Evolutionary conservation across 2,888 invertebrate genomes (phyloP), one percentile per base, ranked within the genome.

Genomic region (Merodon equestris): DNA sequence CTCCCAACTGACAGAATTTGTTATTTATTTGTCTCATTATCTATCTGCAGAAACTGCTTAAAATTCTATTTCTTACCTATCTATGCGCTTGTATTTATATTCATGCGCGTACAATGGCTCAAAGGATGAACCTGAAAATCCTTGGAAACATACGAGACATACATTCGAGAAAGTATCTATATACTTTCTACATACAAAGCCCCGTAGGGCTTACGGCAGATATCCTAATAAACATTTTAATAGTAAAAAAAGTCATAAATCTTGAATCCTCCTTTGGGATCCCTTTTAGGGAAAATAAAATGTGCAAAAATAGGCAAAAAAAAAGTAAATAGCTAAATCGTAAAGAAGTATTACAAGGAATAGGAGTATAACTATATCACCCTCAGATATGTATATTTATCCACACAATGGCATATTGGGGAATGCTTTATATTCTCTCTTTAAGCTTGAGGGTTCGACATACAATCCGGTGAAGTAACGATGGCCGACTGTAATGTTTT

Each of bases 171-270:
- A 27, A 7, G 27, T 7, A 27, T 27, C 27, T 27, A 7, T 27
- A 2, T 27, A 27, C n/a, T n/a, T n/a, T n/a, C 27, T 13, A 57
- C 13, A 13, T 34, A 45, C 12, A 68, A 36, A 68, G 9, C 18
- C 10, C 9, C 45, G 53, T 38, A 56, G 64, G 64, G 48, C 40
- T 61, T 40, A 45, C 47, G 67, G 53, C 47, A 73, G 67, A 77
- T 77, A 79, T 64, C 79, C 74, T 74, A 74, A 79, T 79, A 79
- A 79, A 74, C 79, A 79, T 79, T 79, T 79, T 68, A 79, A 79
- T 79, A 79, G 68, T 79, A 79, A 74, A 79, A 79, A 57, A 70
- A 79, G 79, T 74, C 79, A 79, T 79, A 79, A 79, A 79, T 79
- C 79, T 79, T 74, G 58, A 79, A 79, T 74, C 74, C 64, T 74